Evolutionary conservation across 2,888 invertebrate genomes (phyloP), one percentile per base, ranked within the genome.

Genomic region (Mongoloraphidia duomilia): DNA sequence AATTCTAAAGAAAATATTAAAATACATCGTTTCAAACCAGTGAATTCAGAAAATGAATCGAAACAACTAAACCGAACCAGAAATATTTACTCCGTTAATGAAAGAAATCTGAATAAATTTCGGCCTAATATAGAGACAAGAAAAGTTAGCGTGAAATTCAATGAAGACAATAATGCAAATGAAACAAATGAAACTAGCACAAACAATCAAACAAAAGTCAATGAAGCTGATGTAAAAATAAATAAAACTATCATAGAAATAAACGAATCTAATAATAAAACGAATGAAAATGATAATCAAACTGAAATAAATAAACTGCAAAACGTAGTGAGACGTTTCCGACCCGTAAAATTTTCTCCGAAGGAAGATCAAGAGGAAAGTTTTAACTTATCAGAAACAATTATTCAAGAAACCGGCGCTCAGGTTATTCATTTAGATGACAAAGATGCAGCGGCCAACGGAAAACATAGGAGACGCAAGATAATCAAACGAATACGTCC

Each of bases 401-500:
- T 26, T 26, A 26, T 26, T 6, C 26, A 26, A 26, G 26, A 26
- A 26, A 26, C 26, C 26, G 26, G 26, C 6, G 26, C 26, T 26
- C 26, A 26, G 26, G 26, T 26, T 26, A 26, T 26, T 26, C 26
- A 26, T 26, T 26, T 26, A 26, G 26, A 26, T 26, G 26, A 26
- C 26, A 26, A 26, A 26, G 26, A 26, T 6, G 26, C 26, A 26
- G 26, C 26, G 26, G 26, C 26, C 26, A 26, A 26, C 26, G 26
- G 26, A 26, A 26, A 26, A 6, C 26, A 26, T 26, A 46, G 47
- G n/a, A 35, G 52, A 9, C 39, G 52, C 26, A 52, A 52, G 45
- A 42, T 52, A 13, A 49, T 52, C 2, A 41, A 49, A 44, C 46
- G 46, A 41, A 44, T 50, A 43, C 46, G 49, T 11, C 52, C 52